A percentile compares a stretch with the other conserved stretches of the same genome.
Evolutionary conservation across 1,140 invertebrate genomes (phyloP).

Genomic region (Zophobas atratus): DNA sequence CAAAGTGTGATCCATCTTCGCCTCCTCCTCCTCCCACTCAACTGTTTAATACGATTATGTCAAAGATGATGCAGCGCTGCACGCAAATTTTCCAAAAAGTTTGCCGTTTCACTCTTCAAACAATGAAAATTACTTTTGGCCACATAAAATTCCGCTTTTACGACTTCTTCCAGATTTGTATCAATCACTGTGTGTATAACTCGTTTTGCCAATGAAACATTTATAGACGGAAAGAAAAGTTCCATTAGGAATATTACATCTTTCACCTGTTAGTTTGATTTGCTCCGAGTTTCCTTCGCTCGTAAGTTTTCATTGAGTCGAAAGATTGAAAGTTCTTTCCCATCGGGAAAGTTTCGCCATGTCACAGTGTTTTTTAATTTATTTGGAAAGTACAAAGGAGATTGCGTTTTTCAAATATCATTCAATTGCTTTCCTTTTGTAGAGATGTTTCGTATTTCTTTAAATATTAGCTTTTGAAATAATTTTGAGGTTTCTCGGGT

Average conservation of each 20-base stretch:
- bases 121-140: neutral
- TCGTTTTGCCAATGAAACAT: neutral
- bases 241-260: conserved; percentile 14
- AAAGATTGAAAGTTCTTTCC: conserved; percentile 3
- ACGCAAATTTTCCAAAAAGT: conserved; percentile 6
- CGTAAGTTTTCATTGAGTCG: neutral
- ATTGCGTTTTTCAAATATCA: neutral
- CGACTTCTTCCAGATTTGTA: neutral
- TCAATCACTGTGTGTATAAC: neutral
- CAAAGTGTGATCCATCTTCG: conserved; percentile 60
- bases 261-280: conserved; percentile 9
- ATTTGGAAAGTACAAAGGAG: neutral
- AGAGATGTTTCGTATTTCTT: too few species aligned
- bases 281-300: neutral
- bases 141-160: neutral
- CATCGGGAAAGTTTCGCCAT: neutral
- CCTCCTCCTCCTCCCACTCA: conserved; percentile 13
- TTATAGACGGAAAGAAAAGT: conserved; percentile 1
- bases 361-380: neutral
- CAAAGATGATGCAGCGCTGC: conserved; percentile 44
- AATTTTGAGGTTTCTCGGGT: too few species aligned
- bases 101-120: neutral
- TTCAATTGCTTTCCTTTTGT: too few species aligned
- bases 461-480: too few species aligned
- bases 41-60: conserved; percentile 47